A percentile compares a stretch with the other conserved stretches of the same genome.
These are phyloP conservation scores for Hedychridium roseum DNA, from an alignment of 2,888 invertebrate genomes.

Conservation along the genomic window DNA sequence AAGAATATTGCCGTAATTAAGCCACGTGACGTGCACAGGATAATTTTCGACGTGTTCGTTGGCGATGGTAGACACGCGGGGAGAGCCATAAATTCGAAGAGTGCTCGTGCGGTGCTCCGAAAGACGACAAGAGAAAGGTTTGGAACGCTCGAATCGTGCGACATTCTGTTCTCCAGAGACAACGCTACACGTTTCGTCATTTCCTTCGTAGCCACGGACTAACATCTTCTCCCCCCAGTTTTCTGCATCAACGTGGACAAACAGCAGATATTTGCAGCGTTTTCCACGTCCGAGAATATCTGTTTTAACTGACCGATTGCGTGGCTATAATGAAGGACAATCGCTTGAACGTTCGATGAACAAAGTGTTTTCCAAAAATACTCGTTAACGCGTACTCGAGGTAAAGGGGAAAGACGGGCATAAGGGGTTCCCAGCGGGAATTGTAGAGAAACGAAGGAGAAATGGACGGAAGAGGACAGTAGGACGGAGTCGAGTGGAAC, in stretches of 20 bases:
- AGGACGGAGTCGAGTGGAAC: conserved; percentile 30
- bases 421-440: no score
- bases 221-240: background rate
- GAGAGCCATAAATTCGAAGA: conserved; percentile 10
- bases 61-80: background rate
- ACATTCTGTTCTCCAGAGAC: conserved; percentile 1
- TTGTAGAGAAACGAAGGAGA: conserved; percentile 5
- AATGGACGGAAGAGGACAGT: conserved; percentile 5
- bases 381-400: conserved; percentile 7
- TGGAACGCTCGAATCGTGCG: conserved; percentile 11
- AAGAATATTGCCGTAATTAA: conserved; percentile 5
- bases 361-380: no score
- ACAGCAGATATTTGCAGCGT: conserved; percentile 2
- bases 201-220: background rate
- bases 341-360: no score
- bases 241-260: background rate
- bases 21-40: conserved; percentile 8
- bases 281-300: conserved; percentile 6
- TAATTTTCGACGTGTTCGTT: conserved; percentile 2
- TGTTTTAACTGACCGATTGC: conserved; percentile 11
- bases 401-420: background rate
- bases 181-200: conserved; percentile 5
- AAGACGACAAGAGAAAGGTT: conserved; percentile 11
- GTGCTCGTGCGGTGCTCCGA: conserved; percentile 1
- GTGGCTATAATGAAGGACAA: no score